A percentile compares a stretch with the other conserved stretches of the same genome.
These are phyloP conservation scores for Manis pentadactyla DNA, from an alignment of 2,797 vertebrate genomes.

Conservation along the genomic window DNA sequence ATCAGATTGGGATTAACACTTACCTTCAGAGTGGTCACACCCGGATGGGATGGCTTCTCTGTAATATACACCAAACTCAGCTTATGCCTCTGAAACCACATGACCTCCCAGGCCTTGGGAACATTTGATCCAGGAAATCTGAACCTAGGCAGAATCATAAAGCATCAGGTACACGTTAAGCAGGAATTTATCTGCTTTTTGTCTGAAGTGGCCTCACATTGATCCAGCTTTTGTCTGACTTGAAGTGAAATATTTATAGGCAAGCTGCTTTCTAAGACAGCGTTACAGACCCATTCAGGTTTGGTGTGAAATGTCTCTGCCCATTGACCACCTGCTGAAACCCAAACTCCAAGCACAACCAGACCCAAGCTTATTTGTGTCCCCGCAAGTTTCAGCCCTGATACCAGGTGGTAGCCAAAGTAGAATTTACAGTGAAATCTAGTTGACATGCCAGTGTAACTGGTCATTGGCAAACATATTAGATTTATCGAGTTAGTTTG, in stretches of 20 bases:
- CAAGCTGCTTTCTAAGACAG: conserved; percentile 61
- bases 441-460: not conserved
- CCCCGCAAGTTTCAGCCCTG: not conserved
- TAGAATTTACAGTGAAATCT: not conserved
- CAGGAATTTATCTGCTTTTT: conserved; percentile 80
- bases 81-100: conserved; percentile 71
- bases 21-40: conserved; percentile 69
- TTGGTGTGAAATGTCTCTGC: conserved; percentile 61
- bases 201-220: conserved; percentile 58
- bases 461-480: not conserved
- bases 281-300: conserved; percentile 50
- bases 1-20: conserved; percentile 87
- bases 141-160: conserved; percentile 75
- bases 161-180: conserved; percentile 74
- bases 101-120: conserved; percentile 72
- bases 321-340: conserved; percentile 58
- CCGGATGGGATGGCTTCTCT: conserved; percentile 60
- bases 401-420: not conserved
- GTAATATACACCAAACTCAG: conserved; percentile 66
- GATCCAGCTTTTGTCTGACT: conserved; percentile 60
- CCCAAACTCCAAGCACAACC: conserved; percentile 44
- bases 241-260: conserved; percentile 68
- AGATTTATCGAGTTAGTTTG: not conserved
- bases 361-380: not conserved
- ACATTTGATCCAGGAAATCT: conserved; percentile 79